Conservation (phyloP, 2,888 invertebrate species). For the Drosophila prostipennis region DNA sequence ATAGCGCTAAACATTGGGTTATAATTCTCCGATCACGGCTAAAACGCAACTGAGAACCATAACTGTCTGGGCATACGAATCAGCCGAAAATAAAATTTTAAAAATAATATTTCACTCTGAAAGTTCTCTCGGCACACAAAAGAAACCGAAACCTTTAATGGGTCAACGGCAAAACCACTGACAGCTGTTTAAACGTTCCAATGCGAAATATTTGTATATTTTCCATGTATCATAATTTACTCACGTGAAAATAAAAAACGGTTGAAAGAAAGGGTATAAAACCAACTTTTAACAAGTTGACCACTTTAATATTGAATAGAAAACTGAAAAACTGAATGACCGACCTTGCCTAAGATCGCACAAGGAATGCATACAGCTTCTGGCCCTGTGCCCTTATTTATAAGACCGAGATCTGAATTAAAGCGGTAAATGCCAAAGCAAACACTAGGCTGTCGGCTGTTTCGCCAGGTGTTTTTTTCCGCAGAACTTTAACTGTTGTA, state of each 20-base stretch:
- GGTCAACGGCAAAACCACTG: constrained; percentile 29
- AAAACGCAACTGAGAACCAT: constrained; percentile 16
- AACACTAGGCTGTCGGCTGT: constrained; percentile 41
- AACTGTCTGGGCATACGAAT: neutral
- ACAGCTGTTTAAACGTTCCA: constrained; percentile 41
- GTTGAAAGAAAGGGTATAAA: neutral
- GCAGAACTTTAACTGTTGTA: constrained; percentile 10
- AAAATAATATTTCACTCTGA: neutral
- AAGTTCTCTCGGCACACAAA: neutral
- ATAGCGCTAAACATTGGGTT: constrained; percentile 4
- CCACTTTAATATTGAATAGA: constrained; percentile 1
- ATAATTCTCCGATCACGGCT: constrained; percentile 13
- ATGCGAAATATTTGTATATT: neutral
- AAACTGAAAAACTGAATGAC: constrained; percentile 16
- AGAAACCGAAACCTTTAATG: constrained; percentile 13
- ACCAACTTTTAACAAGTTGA: neutral
- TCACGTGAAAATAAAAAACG: constrained; percentile 28
- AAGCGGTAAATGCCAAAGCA: constrained; percentile 46
- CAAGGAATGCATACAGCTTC: constrained; percentile 25
- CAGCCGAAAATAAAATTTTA: neutral
- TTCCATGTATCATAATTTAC: constrained; percentile 3
- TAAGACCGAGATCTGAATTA: constrained; percentile 38
- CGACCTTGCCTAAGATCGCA: constrained; percentile 18
- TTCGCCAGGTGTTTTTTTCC: constrained; percentile 50
- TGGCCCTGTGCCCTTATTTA: constrained; percentile 49